Conservation (phyloP, 2,888 invertebrate genomes). For the Tridacna crocea region DNA sequence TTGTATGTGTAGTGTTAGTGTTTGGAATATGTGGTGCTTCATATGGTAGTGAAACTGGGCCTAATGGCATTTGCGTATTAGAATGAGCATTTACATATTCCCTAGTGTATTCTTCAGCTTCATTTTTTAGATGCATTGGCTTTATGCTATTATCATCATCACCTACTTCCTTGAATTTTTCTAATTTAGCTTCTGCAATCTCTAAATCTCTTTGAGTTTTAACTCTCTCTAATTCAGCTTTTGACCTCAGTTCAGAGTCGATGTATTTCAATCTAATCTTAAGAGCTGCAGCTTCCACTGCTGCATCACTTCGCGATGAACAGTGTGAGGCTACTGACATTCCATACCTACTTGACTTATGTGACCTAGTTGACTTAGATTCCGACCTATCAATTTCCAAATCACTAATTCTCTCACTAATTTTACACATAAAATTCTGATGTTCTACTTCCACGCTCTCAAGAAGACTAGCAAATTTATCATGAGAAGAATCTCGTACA, state of each 20-base stretch:
- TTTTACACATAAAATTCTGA: background rate
- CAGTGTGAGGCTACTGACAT: background rate
- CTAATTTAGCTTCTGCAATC: conserved; percentile 12
- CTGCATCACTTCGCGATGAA: conserved; percentile 2
- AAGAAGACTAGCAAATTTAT: background rate
- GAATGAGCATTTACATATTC: conserved; percentile 1
- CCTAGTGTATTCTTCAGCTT: conserved; percentile 3
- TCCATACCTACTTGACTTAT: background rate
- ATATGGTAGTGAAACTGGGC: no score
- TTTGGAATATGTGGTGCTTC: background rate
- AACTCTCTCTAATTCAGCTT: conserved; percentile 19
- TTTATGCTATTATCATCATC: background rate
- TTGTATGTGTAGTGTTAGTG: background rate
- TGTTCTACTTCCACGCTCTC: background rate
- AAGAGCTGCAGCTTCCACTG: no score
- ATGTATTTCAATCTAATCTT: conserved; percentile 19
- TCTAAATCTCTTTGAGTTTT: conserved; percentile 7
- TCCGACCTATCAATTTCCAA: background rate
- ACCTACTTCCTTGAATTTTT: background rate
- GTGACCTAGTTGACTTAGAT: background rate
- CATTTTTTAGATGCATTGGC: background rate
- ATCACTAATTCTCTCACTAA: background rate
- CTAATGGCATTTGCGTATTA: background rate
- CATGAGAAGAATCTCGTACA: background rate
- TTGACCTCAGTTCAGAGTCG: conserved; percentile 5